Base-by-base conservation (phyloP, 2,113 vertebrate species). In the Lophochroa leadbeateri region DNA sequence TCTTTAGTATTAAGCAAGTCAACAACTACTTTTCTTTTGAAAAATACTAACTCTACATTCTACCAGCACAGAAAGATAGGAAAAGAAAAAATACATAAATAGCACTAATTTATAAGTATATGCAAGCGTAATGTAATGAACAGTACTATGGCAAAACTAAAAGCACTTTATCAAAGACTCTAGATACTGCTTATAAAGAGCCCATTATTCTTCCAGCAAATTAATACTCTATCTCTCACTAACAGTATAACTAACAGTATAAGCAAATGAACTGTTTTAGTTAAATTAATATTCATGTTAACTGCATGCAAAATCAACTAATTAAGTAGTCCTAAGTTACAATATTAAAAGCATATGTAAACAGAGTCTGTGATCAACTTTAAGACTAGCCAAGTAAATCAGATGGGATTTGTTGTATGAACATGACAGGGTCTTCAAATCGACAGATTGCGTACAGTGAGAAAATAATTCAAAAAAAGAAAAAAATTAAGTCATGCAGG, bases 301-400 rank as follows among this genome's bases (percentile, higher is more conserved):
- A 95, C 82, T 78, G 72, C 84, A 92, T 64, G 83, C n/a, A 97
- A 93, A 82, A 97, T 86, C 90, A 96, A 79, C 67, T 71, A 94
- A 97, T 97, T 92, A 93, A 84, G 92, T 55, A 87, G 68, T 61
- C 78, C 68, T 92, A 88, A 81, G 31, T 77, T 83, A 61, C 17
- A 93, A 71, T 84, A 95, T 78, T 95, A 90, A 88, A 50, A 33
- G 83, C 78, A 90, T 68, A 82, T 6, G 37, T 58, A 90, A 63
- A 92, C 86, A 93, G 71, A 78, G 44, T 41, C 65, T 74, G 64
- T 92, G 80, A 95, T 79, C 61, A 91, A 90, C 93, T 94, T 81
- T 81, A 90, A 90, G 55, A 77, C 77, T 67, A 92, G 50, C 33
- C 68, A 92, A 96, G 82, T 71, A 93, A 86, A 94, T 82, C 37